These are phyloP conservation scores for Muscina levida DNA, from an alignment of 2,888 invertebrate species.

Conservation along the genomic window DNA sequence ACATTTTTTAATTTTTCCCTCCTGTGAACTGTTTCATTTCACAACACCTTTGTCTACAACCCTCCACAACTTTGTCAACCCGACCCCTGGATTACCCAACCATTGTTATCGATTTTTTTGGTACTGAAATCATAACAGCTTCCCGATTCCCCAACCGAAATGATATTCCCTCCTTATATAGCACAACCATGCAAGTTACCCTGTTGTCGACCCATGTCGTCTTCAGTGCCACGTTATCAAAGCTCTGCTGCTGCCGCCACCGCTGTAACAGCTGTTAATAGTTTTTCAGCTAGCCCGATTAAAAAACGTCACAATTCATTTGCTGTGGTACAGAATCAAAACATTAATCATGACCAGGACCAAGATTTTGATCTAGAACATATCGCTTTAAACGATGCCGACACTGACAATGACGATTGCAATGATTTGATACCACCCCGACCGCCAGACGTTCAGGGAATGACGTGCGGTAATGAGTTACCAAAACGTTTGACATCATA, in stretches of 20 bases:
- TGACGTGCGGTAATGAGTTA: conserved; percentile 65
- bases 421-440: conserved; percentile 74
- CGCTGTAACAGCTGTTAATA: conserved; percentile 61
- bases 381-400: conserved; percentile 32
- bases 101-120: no score
- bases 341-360: not conserved
- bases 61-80: no score
- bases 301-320: conserved; percentile 71
- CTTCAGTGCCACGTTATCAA: conserved; percentile 75
- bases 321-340: conserved; percentile 59
- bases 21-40: no score
- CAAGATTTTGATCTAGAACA: conserved; percentile 31
- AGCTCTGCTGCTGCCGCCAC: conserved; percentile 60
- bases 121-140: conserved; percentile 75
- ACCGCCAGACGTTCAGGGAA: conserved; percentile 70
- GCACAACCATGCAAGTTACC: conserved; percentile 78
- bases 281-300: conserved; percentile 30
- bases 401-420: conserved; percentile 53
- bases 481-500: conserved; percentile 71
- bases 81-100: conserved; percentile 77
- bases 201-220: conserved; percentile 78
- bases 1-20: conserved; percentile 70
- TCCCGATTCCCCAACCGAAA: conserved; percentile 79
- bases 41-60: conserved; percentile 52
- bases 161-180: conserved; percentile 79